Base-by-base conservation (phyloP, 2,888 invertebrate species). In the Scaptomyza polygonia region DNA sequence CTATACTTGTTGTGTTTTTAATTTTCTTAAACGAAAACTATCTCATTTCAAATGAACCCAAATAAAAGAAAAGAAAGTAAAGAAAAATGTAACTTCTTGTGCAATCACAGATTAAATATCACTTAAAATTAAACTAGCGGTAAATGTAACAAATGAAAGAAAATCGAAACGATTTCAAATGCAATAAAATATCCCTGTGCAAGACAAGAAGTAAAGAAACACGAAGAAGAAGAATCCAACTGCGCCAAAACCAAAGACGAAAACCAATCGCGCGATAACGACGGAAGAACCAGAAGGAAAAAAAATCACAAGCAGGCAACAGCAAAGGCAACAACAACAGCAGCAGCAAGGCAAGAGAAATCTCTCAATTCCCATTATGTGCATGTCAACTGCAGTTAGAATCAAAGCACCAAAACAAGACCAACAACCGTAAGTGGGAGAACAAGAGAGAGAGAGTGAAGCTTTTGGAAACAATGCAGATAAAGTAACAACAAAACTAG, bases 341-440 rank as follows among this genome's bases (percentile, higher is more conserved):
- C 4, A 52, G 18, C 39, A 57, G 56, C 53, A 70, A 58, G 4
- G 48, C 49, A 75, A 79, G 67, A 77, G 65, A 77, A 86, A 88
- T 86, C 84, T 88, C 84, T 80, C 84, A 88, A 85, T 86, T 86
- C 84, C 85, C 81, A 86, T 86, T 88, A 86, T 86, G 86, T 88
- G 85, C 85, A 88, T 86, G 85, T 86, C 85, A 86, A 84, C 86
- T 86, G 81, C 87, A 88, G 87, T 86, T 86, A 86, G 81, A 86
- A 86, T 86, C 85, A 86, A 86, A 77, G 63, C 69, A 69, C 66
- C 71, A 69, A 76, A 76, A 79, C 78, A 77, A 70, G 66, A n/a
- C 30, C 45, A 29, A 30, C 39, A 39, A 39, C 39, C 48, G 18
- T 2, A 0, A 6, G 18, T 32, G 12, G 5, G 7, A 5, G 36